A percentile compares a stretch with the other conserved stretches of the same genome.
These are phyloP conservation scores for Nettapus auritus DNA, from an alignment of 2,113 vertebrate species.

Conservation along the genomic window DNA sequence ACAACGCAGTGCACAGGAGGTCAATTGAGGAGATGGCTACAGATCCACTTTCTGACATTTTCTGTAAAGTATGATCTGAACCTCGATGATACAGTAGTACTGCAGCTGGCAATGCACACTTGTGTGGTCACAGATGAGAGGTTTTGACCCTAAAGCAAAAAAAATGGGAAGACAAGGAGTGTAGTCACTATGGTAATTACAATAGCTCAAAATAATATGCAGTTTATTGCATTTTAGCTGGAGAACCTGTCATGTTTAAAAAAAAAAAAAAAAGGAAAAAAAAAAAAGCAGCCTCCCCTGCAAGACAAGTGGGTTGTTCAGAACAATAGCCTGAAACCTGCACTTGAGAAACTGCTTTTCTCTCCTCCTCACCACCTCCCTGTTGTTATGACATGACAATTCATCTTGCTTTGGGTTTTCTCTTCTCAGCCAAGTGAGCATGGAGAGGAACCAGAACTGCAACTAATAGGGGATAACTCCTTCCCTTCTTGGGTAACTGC, in stretches of 20 bases:
- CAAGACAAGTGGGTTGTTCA: not conserved
- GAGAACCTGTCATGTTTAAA: not conserved
- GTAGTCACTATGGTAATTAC: not conserved
- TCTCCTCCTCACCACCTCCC: not conserved
- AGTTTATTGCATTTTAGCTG: constrained; percentile 1
- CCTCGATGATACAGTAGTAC: not conserved
- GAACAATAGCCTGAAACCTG: not conserved
- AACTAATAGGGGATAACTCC: not conserved
- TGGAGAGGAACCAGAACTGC: constrained; percentile 20
- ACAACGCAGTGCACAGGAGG: not conserved
- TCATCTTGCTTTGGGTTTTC: constrained; percentile 32
- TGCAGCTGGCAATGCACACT: constrained; percentile 20
- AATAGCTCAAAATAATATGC: not conserved
- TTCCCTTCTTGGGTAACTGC: not conserved
- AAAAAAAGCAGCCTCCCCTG: not conserved
- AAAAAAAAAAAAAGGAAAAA: not conserved
- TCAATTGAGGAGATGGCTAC: constrained; percentile 33
- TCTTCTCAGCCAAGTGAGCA: not conserved
- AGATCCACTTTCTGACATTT: constrained; percentile 17
- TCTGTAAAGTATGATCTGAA: not conserved
- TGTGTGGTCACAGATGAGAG: constrained; percentile 23
- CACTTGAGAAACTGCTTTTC: not conserved
- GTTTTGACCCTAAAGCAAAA: not conserved
- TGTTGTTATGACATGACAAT: not conserved
- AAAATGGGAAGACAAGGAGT: not conserved